Conservation (phyloP, 2,888 invertebrate genomes). For the Actias luna region DNA sequence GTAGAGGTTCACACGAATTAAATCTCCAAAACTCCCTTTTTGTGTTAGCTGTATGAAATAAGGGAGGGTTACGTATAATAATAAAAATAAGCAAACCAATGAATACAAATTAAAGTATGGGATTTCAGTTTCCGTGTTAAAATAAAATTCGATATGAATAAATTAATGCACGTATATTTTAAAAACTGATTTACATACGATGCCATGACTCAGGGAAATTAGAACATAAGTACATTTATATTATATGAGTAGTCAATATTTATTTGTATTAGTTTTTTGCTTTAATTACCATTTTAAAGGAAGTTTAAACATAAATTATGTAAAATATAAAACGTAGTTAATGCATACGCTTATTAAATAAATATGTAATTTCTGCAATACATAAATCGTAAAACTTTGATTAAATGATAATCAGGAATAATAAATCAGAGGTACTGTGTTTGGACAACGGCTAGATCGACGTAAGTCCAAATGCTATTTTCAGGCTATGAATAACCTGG, state of each 20-base stretch:
- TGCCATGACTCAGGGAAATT: neutral
- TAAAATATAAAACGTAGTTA: slow-evolving; percentile 7
- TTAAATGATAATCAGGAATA: neutral
- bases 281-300: neutral
- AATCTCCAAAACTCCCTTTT: slow-evolving; percentile 61
- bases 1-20: slow-evolving; percentile 73
- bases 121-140: slow-evolving; percentile 42
- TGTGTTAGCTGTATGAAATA: slow-evolving; percentile 39
- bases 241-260: neutral
- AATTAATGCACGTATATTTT: neutral
- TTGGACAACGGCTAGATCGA: no score
- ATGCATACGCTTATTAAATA: no score
- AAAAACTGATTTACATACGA: neutral
- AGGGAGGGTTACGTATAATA: slow-evolving; percentile 56
- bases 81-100: slow-evolving; percentile 74
- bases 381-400: neutral
- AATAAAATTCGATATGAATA: neutral
- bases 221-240: neutral
- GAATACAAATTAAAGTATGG: slow-evolving; percentile 61
- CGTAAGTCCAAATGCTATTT: no score
- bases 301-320: neutral
- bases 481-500: no score
- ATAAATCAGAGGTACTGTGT: no score
- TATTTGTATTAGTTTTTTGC: neutral
- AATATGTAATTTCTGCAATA: no score